A percentile compares a stretch with the other conserved stretches of the same genome.
phyloP scores from a whole-genome alignment of 1,140 invertebrate species.

The Cotesia typhae region DNA sequence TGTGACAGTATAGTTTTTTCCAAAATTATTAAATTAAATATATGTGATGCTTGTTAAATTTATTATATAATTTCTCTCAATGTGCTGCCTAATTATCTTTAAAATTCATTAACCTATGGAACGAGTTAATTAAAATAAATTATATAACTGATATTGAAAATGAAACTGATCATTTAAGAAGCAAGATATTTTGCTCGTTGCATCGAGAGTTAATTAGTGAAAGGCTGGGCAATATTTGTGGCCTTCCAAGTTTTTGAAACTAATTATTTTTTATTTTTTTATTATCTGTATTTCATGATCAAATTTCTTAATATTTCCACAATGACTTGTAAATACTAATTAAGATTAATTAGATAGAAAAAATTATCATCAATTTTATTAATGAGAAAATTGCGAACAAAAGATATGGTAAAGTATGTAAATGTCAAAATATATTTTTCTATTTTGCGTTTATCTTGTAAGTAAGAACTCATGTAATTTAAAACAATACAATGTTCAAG shows the following conservation, averaged over 20 bases:
- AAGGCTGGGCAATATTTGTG: neutral
- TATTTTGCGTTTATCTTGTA: neutral
- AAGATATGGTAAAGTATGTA: neutral
- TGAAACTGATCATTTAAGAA: neutral
- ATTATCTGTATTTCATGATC: neutral
- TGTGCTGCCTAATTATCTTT: neutral
- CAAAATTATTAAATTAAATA: neutral
- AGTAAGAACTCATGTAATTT: neutral
- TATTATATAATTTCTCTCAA: too few species aligned
- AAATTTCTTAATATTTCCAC: neutral
- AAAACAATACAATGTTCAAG: neutral
- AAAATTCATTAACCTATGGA: neutral
- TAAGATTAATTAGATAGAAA: neutral
- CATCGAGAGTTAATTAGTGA: neutral
- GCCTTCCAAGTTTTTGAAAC: neutral
- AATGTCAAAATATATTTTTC: neutral
- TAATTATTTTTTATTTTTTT: neutral
- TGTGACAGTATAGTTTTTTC: neutral
- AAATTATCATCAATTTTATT: neutral
- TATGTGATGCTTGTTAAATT: neutral
- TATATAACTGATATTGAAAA: neutral
- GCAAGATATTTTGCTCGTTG: neutral
- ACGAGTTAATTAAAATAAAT: slow-evolving; percentile 4
- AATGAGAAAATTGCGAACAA: neutral
- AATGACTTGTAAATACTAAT: neutral